Evolutionary conservation across 2,113 vertebrate species (phyloP).

Genomic region (Petroica traversi): DNA sequence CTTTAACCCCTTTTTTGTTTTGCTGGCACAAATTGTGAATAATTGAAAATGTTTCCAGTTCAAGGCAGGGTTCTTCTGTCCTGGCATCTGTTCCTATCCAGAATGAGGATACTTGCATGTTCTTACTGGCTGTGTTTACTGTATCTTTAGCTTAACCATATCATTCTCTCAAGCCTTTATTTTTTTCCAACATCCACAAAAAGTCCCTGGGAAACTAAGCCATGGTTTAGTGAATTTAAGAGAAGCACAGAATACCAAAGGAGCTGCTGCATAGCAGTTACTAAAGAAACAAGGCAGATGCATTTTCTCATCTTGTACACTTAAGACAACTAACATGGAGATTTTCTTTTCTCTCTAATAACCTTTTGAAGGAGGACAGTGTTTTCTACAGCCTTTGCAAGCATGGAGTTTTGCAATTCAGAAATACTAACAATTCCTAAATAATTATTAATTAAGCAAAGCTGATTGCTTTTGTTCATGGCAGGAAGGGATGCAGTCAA

Average conservation of each 20-base stretch:
- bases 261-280: background rate
- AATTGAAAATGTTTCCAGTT: background rate
- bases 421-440: background rate
- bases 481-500: background rate
- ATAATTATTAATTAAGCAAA: conserved; percentile 9
- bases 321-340: background rate
- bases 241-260: background rate
- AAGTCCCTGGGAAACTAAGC: background rate
- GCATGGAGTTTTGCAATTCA: background rate
- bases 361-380: background rate
- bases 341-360: background rate
- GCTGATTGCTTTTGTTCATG: background rate
- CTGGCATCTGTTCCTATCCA: background rate
- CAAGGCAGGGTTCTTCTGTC: background rate
- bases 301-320: background rate
- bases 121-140: background rate
- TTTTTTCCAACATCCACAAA: background rate
- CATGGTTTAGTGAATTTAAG: background rate
- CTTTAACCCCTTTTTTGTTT: background rate
- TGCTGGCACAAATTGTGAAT: background rate
- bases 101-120: background rate
- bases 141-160: background rate
- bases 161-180: background rate
- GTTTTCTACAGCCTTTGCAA: background rate
- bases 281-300: background rate